Base-by-base conservation (phyloP, 2,888 invertebrate genomes). In the Chalcis sispes region DNA sequence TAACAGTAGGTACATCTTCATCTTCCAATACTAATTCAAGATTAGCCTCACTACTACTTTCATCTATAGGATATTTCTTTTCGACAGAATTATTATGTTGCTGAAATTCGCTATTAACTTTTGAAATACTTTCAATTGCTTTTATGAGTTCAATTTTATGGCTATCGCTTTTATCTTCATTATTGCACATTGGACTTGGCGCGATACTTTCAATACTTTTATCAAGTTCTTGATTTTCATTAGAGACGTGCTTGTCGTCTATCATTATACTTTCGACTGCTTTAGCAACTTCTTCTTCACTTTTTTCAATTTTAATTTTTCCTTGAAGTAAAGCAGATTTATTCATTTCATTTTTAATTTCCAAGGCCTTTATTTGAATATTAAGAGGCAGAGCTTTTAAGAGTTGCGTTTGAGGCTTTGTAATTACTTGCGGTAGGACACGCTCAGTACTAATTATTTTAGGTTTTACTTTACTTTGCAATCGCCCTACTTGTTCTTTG, bases 101-200 rank as follows among this genome's bases (percentile, higher is more conserved):
- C 18, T 25, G 58, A 13, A 8, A 18, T 15, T 25, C 46, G 2
- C 48, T 0, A 10, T 65, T 40, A 5, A 10, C 1, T 1, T 18
- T 23, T 32, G 56, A 69, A 13, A 75, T 75, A 10, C 77, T 77
- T 15, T 75, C 64, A 1, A 77, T 54, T 18, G 77, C 73, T 36
- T 66, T 61, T 0, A 50, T 23, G 8, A 70, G 72, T 20, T 77
- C 77, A 2, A 20, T 20, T 23, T 65, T 70, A 15, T 42, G 25
- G 1, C 4, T 8, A 29, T 20, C n/a, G 8, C 18, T 29, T 20
- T 42, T 64, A 13, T 42, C 40, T 4, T 62, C 20, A 15, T 15
- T 7, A 18, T 56, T 36, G 3, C n/a, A 52, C n/a, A 15, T 15
- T 13, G 58, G 25, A 29, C 50, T 64, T 1, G 27, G 2, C 1